Evolutionary conservation across 1,140 invertebrate genomes (phyloP), one percentile per base, ranked within the genome.

Genomic region (Saccostrea glomerata): DNA sequence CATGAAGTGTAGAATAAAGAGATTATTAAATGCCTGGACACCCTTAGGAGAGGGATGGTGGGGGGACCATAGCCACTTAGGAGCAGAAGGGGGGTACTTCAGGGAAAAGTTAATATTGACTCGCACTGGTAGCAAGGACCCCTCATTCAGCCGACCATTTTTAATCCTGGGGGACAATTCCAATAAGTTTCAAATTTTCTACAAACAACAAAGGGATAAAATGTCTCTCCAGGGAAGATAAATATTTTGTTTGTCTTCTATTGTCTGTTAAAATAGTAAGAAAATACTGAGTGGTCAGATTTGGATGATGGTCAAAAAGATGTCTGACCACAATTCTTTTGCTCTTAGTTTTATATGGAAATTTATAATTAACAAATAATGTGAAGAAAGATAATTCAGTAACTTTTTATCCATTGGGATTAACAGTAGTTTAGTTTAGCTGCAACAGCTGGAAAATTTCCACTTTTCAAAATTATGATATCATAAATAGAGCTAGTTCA

Each of bases 301-400:
- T 77, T 77, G 70, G 70, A 77, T 77, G 70, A 77, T 77, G 70
- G 23, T 77, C 70, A 77, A 77, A 66, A 77, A 77, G 23, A 77
- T 77, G 70, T 13, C 70, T 36, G 30, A 36, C 30, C 30, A 36
- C 25, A 17, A 3, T 11, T 11, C 70, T 25, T 77, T 77, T 77
- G 25, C 36, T 77, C 1, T 77, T 13, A 36, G 15, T 25, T 11
- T 36, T 77, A 30, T 36, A 36, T 36, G 25, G 30, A 77, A 30
- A 15, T n/a, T n/a, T n/a, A n/a, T 36, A 36, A 36, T 36, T 77
- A 30, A 77, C 70, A 77, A n/a, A 11, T 77, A 25, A 23, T 40
- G 13, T 36, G 11, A 25, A 30, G 25, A 77, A 30, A 77, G 70
- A 77, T 30, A 20, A 66, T 66, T 66, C 60, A 7, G 20, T 66